These are phyloP conservation scores for Parauchenoglanis punctatus DNA, from an alignment of 2,797 vertebrate genomes.

Conservation along the genomic window DNA sequence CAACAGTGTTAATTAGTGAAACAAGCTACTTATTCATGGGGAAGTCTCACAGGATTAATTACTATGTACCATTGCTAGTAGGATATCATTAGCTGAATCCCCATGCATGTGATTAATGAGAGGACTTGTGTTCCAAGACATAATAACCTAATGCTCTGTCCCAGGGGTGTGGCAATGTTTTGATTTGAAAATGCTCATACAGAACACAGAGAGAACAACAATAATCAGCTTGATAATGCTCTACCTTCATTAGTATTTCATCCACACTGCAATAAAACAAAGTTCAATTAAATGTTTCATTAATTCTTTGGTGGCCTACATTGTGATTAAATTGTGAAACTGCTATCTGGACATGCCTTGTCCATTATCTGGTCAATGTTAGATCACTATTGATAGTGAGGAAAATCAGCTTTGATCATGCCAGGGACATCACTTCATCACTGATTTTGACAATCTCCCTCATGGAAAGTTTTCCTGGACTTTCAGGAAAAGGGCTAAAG, in stretches of 20 bases:
- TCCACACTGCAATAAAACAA: neutral
- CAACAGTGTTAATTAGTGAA: conserved; percentile 18
- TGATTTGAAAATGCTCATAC: neutral
- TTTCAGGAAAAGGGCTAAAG: neutral
- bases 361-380: neutral
- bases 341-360: neutral
- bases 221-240: neutral
- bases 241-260: neutral
- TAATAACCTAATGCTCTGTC: neutral
- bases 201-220: neutral
- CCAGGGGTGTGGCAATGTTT: conserved; percentile 12
- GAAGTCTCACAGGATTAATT: conserved; percentile 17
- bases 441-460: neutral
- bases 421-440: neutral
- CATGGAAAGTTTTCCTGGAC: neutral
- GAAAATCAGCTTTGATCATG: neutral
- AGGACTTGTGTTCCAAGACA: neutral
- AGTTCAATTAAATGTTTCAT: neutral
- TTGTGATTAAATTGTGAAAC: neutral
- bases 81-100: conserved; percentile 21
- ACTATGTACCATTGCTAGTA: neutral
- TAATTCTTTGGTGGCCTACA: neutral
- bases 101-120: conserved; percentile 14
- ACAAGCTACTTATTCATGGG: neutral
- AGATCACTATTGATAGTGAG: neutral